These are phyloP conservation scores for Trissonchulus latispiculum DNA, from an alignment of 2,888 invertebrate species.

Conservation along the genomic window DNA sequence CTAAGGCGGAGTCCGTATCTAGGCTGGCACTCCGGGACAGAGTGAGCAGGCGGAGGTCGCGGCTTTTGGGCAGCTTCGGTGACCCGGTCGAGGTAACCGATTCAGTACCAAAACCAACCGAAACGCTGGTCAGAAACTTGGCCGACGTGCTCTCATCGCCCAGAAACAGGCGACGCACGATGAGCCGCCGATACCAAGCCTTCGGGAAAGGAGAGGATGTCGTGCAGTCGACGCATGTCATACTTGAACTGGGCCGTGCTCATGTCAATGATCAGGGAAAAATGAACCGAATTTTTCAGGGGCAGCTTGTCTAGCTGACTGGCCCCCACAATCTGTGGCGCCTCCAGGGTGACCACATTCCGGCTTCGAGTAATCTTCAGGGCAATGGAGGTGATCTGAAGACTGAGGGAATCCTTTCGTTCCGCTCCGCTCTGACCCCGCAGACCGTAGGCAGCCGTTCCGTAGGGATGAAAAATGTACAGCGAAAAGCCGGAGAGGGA, in stretches of 20 bases:
- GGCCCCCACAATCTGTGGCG: background rate
- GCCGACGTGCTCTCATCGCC: constrained; percentile 62
- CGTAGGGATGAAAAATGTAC: constrained; percentile 96
- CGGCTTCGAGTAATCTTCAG: constrained; percentile 82
- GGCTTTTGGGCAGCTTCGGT: background rate
- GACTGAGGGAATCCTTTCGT: constrained; percentile 84
- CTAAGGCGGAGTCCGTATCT: background rate
- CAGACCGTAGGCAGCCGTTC: constrained; percentile 45
- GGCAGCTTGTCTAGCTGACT: background rate
- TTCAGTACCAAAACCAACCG: constrained; percentile 3
- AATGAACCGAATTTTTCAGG: constrained; percentile 26
- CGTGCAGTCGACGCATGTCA: constrained; percentile 90
- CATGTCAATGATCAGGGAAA: constrained; percentile 35
- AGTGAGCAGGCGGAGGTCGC: background rate
- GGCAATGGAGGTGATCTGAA: constrained; percentile 74
- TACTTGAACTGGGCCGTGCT: constrained; percentile 68
- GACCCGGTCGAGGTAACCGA: constrained; percentile 15
- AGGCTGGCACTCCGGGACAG: background rate
- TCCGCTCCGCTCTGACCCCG: constrained; percentile 49
- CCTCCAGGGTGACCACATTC: constrained; percentile 56
- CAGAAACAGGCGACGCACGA: constrained; percentile 79
- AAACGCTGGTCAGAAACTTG: background rate
- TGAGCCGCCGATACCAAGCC: constrained; percentile 91
- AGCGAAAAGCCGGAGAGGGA: constrained; percentile 93
- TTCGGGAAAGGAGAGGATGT: constrained; percentile 95